Evolutionary conservation across 2,888 invertebrate genomes (phyloP).

Genomic region (Actias luna): DNA sequence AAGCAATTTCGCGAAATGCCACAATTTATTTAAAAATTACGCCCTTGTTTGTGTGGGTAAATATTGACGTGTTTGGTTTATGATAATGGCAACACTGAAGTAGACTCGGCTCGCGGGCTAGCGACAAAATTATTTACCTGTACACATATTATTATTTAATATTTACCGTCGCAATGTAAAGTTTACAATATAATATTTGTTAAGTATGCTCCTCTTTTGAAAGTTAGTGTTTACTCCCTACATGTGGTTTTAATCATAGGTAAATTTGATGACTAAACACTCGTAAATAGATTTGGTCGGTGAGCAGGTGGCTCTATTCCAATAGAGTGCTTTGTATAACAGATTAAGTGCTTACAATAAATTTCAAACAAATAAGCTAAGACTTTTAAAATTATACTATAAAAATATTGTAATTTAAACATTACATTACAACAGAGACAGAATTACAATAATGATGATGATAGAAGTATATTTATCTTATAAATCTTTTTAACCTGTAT

Average conservation of each 20-base stretch:
- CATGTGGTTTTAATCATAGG: constrained; percentile 76
- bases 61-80: constrained; percentile 82
- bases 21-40: constrained; percentile 83
- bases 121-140: constrained; percentile 75
- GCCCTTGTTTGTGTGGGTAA: constrained; percentile 80
- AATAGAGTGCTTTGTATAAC: constrained; percentile 17
- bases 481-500: neutral
- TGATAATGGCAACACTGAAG: constrained; percentile 81
- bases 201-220: constrained; percentile 77
- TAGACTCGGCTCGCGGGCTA: constrained; percentile 59
- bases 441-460: neutral
- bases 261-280: constrained; percentile 71
- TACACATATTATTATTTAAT: constrained; percentile 79
- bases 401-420: neutral
- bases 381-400: neutral
- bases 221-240: constrained; percentile 70
- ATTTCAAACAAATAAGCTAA: constrained; percentile 8
- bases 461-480: neutral
- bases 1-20: constrained; percentile 81
- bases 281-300: constrained; percentile 39
- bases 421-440: neutral
- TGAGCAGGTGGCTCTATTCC: constrained; percentile 44
- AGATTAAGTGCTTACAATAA: constrained; percentile 10
- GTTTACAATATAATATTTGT: constrained; percentile 81
- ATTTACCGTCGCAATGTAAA: constrained; percentile 77